Conservation (phyloP, 2,113 vertebrate genomes). For the Rhinopithecus roxellana region DNA sequence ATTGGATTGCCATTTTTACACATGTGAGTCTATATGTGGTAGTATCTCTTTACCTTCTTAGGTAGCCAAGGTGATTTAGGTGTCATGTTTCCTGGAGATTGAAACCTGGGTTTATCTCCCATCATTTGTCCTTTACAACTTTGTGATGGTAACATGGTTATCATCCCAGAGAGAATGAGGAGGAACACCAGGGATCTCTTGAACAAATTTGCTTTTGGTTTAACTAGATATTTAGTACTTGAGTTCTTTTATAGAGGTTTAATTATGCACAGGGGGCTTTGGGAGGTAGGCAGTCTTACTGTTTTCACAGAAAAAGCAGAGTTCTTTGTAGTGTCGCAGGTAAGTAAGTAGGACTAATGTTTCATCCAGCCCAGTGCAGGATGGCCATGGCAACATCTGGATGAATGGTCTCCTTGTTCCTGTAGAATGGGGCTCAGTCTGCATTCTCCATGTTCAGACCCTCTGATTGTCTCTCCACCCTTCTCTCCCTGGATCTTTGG, state of each 20-base stretch:
- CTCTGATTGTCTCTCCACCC: constrained; percentile 36
- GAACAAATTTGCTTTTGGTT: constrained; percentile 47
- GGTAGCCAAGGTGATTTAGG: not conserved
- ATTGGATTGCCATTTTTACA: not conserved
- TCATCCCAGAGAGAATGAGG: not conserved
- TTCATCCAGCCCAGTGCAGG: constrained; percentile 45
- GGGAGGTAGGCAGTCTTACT: constrained; percentile 47
- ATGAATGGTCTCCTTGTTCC: constrained; percentile 75
- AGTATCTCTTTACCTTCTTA: constrained; percentile 26
- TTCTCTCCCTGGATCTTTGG: constrained; percentile 29
- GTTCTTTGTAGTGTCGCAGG: constrained; percentile 58
- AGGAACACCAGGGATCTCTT: not conserved
- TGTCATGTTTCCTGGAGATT: not conserved
- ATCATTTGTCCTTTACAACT: not conserved
- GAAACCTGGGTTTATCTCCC: not conserved
- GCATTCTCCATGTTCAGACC: constrained; percentile 41
- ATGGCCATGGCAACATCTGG: constrained; percentile 32
- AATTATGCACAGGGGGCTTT: constrained; percentile 44
- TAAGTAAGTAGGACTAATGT: constrained; percentile 71
- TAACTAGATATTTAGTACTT: constrained; percentile 41
- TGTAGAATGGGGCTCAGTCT: constrained; percentile 64
- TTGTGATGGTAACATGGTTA: not conserved
- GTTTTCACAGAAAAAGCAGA: constrained; percentile 55
- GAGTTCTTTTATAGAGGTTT: constrained; percentile 52
- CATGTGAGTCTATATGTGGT: not conserved